Evolutionary conservation across 2,888 invertebrate genomes (phyloP), one percentile per base, ranked within the genome.

Genomic region (Drosophila helvetica): DNA sequence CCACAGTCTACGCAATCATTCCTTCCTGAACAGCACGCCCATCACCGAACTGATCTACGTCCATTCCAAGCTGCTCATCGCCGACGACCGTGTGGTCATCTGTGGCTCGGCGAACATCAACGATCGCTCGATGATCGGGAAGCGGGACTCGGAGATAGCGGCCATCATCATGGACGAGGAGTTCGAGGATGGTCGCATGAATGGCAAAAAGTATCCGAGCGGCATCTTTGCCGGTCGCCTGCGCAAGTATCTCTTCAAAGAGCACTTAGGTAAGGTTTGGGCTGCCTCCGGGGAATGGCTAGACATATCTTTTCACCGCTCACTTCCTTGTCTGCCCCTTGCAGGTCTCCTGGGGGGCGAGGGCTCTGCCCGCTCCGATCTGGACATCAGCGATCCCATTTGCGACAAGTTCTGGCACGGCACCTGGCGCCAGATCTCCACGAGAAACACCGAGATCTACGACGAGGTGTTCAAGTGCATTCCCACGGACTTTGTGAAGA

Each of bases 101-200:
- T 98, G 99, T 86, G 99, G 99, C 18, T 99, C 98, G 6, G 99
- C 99, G 0, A 99, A 99, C 90, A 98, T 99, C 81, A 99, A 99
- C 90, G 99, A 99, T 91, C 93, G 99, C 57, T 98, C 98, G 62
- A 94, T 99, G 94, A 93, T 98, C 59, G 99, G 99, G 0, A 96
- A 95, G 71, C 93, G 99, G 76, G 99, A 99, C 90, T 98, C 98
- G 0, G 99, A 99, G 93, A 95, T 98, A 7, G 98, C 98, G 3
- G 96, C 98, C 17, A 93, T 98, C 48, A 94, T 98, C 59, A 96
- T 97, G 94, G 97, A 97, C 89, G 95, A 96, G 91, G 94, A 95
- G 69, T 97, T 96, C 91, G 94, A 95, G 51, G 95, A 96, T 75
- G 96, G 97, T 2, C 92, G 93, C 17, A 97, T 99, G 96, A 96